These are phyloP conservation scores for Eilema caniola DNA, from an alignment of 2,888 invertebrate genomes.

Conservation along the genomic window DNA sequence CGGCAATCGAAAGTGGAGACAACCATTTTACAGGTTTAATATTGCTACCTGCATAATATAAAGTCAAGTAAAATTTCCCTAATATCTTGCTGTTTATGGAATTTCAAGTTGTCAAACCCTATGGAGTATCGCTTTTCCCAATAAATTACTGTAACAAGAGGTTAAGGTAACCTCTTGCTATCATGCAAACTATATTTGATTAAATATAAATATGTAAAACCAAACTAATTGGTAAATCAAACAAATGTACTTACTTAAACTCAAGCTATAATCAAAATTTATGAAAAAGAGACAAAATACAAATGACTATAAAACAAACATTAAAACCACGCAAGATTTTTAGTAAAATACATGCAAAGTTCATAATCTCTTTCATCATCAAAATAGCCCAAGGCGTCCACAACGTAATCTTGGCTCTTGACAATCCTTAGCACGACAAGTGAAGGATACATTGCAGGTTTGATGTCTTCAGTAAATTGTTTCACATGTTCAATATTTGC, in stretches of 20 bases:
- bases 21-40: too few relatives aligned
- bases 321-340: conserved; percentile 36
- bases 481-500: conserved; percentile 38
- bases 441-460: conserved; percentile 46
- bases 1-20: too few relatives aligned
- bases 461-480: conserved; percentile 41
- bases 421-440: conserved; percentile 23
- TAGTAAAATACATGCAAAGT: conserved; percentile 60
- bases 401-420: conserved; percentile 16
- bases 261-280: neutral
- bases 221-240: neutral
- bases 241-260: neutral
- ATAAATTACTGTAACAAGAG: too few relatives aligned
- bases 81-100: too few relatives aligned
- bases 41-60: too few relatives aligned
- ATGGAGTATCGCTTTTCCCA: too few relatives aligned
- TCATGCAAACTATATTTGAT: too few relatives aligned
- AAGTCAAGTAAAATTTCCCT: too few relatives aligned
- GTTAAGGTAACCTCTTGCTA: too few relatives aligned
- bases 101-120: too few relatives aligned
- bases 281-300: too few relatives aligned
- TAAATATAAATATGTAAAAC: too few relatives aligned
- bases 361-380: conserved; percentile 61
- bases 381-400: conserved; percentile 47
- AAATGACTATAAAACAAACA: conserved; percentile 1